phyloP scores from a whole-genome alignment of 2,797 vertebrate genomes.

The Sebastolobus alascanus region DNA sequence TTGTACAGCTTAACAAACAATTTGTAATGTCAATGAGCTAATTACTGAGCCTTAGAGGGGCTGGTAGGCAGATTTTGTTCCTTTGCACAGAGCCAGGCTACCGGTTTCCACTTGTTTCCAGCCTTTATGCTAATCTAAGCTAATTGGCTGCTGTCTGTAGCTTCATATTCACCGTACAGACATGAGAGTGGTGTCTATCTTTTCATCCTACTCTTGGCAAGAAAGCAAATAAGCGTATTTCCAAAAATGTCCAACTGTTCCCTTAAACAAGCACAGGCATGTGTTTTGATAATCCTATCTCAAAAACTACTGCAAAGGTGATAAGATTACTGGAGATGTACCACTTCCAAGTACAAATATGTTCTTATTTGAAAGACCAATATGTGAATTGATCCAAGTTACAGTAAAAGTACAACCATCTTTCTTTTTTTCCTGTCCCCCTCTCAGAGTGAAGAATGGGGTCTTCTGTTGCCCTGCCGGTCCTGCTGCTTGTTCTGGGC shows the following conservation, averaged over 20 bases:
- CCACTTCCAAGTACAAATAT: neutral
- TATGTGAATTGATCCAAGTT: neutral
- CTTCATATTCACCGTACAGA: neutral
- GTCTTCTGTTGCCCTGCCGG: slow-evolving; percentile 71
- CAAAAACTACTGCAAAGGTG: neutral
- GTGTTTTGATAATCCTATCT: neutral
- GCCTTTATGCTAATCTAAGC: neutral
- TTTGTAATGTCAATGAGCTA: neutral
- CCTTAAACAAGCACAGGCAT: neutral
- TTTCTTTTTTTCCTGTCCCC: slow-evolving; percentile 30
- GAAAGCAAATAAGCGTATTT: neutral
- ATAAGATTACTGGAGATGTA: neutral
- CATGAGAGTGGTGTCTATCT: neutral
- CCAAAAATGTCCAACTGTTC: neutral
- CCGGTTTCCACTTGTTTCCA: neutral
- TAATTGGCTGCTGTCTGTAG: neutral
- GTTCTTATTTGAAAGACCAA: slow-evolving; percentile 1
- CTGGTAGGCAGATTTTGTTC: neutral
- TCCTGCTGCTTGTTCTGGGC: slow-evolving; percentile 81
- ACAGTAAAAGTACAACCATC: neutral
- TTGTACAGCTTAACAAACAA: too few relatives aligned
- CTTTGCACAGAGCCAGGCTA: too few relatives aligned
- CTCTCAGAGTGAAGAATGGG: slow-evolving; percentile 84
- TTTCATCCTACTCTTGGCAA: too few relatives aligned
- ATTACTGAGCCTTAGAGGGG: neutral